These are phyloP conservation scores for Axis porcinus DNA, from an alignment of 2,113 vertebrate genomes.

Conservation along the genomic window DNA sequence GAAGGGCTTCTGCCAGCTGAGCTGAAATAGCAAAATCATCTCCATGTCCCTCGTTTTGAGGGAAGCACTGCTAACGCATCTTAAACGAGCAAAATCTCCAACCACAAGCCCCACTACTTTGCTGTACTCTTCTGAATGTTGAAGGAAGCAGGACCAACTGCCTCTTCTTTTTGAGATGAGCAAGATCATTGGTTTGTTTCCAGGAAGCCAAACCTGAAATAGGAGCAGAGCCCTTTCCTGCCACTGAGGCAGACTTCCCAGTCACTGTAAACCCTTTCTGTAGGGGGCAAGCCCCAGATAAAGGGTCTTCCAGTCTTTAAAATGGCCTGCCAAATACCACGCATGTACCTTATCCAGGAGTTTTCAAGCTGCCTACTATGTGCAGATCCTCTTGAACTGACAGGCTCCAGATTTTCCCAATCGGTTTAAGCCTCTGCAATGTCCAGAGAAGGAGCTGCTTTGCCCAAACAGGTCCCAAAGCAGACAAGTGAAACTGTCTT, in stretches of 20 bases:
- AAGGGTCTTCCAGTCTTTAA: neutral
- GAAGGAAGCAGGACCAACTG: neutral
- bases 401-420: neutral
- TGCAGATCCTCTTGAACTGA: neutral
- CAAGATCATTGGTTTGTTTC: neutral
- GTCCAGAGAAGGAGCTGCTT: neutral
- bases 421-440: constrained; percentile 28
- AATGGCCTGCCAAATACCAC: neutral
- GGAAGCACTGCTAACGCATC: neutral
- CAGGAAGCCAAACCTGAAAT: neutral
- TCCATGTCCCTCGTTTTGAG: neutral
- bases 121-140: neutral
- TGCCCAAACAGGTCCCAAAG: neutral
- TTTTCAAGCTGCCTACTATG: neutral
- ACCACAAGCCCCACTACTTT: neutral
- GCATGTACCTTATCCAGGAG: neutral
- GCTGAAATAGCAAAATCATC: neutral
- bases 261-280: neutral
- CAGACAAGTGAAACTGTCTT: constrained; percentile 31
- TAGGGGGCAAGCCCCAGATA: neutral
- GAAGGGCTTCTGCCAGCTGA: neutral
- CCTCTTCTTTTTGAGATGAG: neutral
- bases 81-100: neutral
- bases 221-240: neutral
- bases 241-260: neutral